Conservation (phyloP, 2,888 invertebrate genomes). For the Sericinus montela region DNA sequence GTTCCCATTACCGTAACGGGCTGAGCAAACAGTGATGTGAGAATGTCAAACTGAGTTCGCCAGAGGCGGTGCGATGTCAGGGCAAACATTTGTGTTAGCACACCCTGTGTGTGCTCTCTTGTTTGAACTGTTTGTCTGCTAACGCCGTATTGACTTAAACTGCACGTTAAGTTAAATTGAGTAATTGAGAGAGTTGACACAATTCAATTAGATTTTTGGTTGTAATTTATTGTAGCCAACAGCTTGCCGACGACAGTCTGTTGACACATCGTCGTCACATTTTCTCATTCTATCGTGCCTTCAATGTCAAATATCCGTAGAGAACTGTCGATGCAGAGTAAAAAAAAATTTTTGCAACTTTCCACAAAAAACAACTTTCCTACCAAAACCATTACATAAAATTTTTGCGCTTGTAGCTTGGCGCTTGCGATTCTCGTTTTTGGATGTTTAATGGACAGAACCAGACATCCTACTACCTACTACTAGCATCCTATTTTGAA, state of each 20-base stretch:
- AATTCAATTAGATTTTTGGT: neutral
- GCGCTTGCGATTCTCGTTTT: too few relatives aligned
- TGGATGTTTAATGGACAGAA: too few relatives aligned
- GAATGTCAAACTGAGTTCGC: constrained; percentile 31
- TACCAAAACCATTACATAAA: too few relatives aligned
- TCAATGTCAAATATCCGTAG: too few relatives aligned
- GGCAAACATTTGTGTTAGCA: constrained; percentile 57
- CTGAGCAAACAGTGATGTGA: constrained; percentile 49
- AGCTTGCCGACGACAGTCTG: neutral
- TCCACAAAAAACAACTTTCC: too few relatives aligned
- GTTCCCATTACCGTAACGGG: constrained; percentile 64
- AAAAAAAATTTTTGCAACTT: too few relatives aligned
- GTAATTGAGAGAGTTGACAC: constrained; percentile 3
- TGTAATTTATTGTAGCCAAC: neutral
- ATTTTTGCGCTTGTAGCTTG: too few relatives aligned
- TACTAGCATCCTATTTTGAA: too few relatives aligned
- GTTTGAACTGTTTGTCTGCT: constrained; percentile 44
- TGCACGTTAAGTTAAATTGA: constrained; percentile 17
- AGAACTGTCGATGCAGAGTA: too few relatives aligned
- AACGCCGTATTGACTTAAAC: constrained; percentile 31
- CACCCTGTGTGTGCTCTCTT: constrained; percentile 51
- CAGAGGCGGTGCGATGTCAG: constrained; percentile 28
- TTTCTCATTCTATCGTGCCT: too few relatives aligned
- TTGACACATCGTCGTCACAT: too few relatives aligned
- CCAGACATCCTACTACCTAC: too few relatives aligned